Conservation (phyloP, 2,797 vertebrate species). For the Artibeus jamaicensis region DNA sequence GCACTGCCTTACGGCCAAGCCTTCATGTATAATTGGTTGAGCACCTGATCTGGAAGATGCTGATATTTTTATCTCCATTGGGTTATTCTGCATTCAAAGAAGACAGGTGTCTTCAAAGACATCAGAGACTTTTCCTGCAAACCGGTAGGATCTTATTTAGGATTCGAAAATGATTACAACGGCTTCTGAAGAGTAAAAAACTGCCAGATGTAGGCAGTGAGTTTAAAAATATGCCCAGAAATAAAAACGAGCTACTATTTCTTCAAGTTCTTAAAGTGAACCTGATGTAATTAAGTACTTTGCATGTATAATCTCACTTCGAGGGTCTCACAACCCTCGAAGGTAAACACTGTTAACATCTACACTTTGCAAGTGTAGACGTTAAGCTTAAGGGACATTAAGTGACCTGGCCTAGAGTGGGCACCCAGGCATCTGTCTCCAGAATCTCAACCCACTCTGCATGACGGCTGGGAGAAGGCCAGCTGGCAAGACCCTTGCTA, state of each 20-base stretch:
- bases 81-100: background rate
- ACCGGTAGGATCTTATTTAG: background rate
- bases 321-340: background rate
- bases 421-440: background rate
- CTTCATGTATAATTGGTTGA: background rate
- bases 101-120: background rate
- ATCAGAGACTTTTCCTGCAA: background rate
- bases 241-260: background rate
- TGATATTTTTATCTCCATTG: background rate
- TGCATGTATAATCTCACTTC: background rate
- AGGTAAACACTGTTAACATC: background rate
- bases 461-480: background rate
- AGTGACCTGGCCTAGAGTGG: background rate
- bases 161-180: background rate
- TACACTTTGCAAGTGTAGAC: background rate
- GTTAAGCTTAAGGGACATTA: background rate
- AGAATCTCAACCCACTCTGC: background rate
- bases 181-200: constrained; percentile 8
- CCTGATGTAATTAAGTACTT: background rate
- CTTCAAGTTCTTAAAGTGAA: background rate
- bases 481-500: rapidly evolving
- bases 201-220: background rate
- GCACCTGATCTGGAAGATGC: background rate
- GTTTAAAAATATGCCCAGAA: background rate
- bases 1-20: background rate